These are phyloP conservation scores for Promerops cafer DNA, from an alignment of 2,113 vertebrate species.

Conservation along the genomic window DNA sequence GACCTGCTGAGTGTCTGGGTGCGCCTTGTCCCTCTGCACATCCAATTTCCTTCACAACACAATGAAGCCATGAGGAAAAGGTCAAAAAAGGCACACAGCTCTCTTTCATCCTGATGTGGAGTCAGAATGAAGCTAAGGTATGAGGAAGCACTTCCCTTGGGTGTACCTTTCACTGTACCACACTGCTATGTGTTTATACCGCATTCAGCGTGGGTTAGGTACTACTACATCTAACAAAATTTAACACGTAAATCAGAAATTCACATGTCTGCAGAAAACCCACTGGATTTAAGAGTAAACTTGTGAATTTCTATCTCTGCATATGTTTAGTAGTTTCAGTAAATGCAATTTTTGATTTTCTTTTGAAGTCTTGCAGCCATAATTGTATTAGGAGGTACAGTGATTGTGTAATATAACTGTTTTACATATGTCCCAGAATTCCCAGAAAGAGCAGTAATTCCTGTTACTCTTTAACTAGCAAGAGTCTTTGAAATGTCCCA, in stretches of 20 bases:
- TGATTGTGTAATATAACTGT: background rate
- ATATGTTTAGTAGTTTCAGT: background rate
- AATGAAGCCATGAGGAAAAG: background rate
- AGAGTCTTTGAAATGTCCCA: background rate
- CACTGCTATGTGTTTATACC: background rate
- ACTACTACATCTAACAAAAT: background rate
- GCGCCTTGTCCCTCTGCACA: background rate
- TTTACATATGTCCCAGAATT: background rate
- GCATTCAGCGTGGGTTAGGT: background rate
- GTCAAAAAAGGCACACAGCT: background rate
- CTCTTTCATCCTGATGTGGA: background rate
- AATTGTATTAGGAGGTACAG: background rate
- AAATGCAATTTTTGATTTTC: background rate
- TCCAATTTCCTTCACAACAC: background rate
- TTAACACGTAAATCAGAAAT: background rate
- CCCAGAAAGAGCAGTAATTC: background rate
- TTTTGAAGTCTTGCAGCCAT: background rate
- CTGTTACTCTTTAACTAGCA: slow-evolving; percentile 42
- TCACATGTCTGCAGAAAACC: background rate
- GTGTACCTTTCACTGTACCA: background rate
- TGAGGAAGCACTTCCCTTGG: background rate
- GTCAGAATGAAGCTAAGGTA: background rate
- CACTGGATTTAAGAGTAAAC: background rate
- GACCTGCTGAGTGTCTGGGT: background rate
- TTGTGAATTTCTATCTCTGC: background rate